Base-by-base conservation (phyloP, 2,113 vertebrate genomes). In the Scartelaos histophorus region DNA sequence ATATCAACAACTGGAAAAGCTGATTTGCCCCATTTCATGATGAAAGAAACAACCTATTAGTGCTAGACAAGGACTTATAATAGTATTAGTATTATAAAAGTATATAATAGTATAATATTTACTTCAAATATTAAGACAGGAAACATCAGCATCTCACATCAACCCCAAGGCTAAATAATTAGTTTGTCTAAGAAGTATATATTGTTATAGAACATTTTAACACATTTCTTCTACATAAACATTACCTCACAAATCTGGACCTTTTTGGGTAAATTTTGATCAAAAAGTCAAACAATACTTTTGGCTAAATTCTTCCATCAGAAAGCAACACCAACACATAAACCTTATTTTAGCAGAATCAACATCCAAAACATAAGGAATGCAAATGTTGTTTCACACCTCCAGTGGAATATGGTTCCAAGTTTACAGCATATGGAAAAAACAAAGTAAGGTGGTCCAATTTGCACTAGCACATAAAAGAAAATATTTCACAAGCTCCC, bases 341-440 rank as follows among this genome's bases (percentile, higher is more conserved):
- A 43, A 43, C 9, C 51, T 54, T 54, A 56, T 22, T 21, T 22
- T 51, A 51, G 49, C 49, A 17, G 6, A 17, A 51, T 19, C 53
- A 56, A 56, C n/a, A 60, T 25, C 11, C 19, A 60, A 15, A 60
- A 51, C 17, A 53, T n/a, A n/a, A 53, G 19, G 51, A 53, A 53
- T 16, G 25, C 24, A 61, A 67, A 35, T 21, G 13, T 57, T 47
- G 54, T 60, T 71, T 74, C 53, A 70, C 45, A 78, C 56, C 66
- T 65, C 45, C 53, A 61, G 13, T 66, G 57, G 68, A 38, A 67
- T 58, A 57, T 34, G 62, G 73, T 56, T 67, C 67, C 54, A 60
- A 54, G 70, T 80, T 79, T 81, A 67, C 76, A 67, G 72, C 46
- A 24, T 7, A 54, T 71, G 51, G 22, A 25, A 4, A 60, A 60